Evolutionary conservation across 2,797 vertebrate genomes (phyloP), one percentile per base, ranked within the genome.

Genomic region (Danionella dracula): DNA sequence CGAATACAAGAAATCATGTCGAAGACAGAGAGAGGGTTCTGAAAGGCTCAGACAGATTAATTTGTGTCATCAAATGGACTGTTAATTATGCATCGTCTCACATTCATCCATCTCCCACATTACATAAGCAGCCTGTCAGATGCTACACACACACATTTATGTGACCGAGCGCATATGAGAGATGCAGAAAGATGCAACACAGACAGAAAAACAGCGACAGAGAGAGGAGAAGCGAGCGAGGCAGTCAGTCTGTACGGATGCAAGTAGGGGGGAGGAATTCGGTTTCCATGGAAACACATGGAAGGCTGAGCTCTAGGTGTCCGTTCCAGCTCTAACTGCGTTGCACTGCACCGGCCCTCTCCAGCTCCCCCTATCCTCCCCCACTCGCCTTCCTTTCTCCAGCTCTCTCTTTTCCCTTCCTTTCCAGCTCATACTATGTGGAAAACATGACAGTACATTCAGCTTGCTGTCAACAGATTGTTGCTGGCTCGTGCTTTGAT

Each of bases 251-350:
- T 90, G 87, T 88, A 84, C 88, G 88, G 90, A 91, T 90, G 88
- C 87, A 87, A 87, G 87, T 86, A 80, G 88, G 88, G 88, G n/a
- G 88, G 89, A 90, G 89, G 88, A 90, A 90, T 89, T 78, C 86
- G 88, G 90, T 91, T 90, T 89, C 90, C 85, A 90, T 90, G 84
- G 87, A 77, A 90, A 91, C 90, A 80, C 41, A 77, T 76, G 78
- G 84, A 86, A 88, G 89, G 87, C 88, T 89, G 88, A 90, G 88
- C 86, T 87, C 85, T 86, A 86, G 86, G 87, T 89, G 88, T 90
- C 89, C 86, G 82, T 88, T 90, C 87, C 85, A 88, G 86, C 87
- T 86, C 89, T 87, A 73, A 79, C 76, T 76, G 78, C 62, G 70
- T 73, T 76, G 87, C 88, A 87, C 88, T 89, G 88, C 88, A 88